phyloP scores from a whole-genome alignment of 2,888 invertebrate species.

The Sympetrum striolatum region DNA sequence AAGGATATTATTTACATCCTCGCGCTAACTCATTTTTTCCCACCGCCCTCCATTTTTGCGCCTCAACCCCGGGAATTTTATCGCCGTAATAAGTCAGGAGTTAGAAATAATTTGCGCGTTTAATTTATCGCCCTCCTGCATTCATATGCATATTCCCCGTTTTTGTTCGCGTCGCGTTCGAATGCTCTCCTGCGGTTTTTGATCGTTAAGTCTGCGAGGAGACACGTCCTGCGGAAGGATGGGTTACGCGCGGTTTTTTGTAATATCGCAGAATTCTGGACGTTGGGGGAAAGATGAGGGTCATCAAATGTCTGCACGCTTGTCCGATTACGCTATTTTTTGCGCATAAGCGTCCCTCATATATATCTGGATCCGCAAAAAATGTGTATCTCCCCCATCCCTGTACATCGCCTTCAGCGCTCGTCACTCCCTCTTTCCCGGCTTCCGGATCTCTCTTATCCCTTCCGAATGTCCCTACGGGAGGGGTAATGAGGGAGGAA shows the following conservation, averaged over 20 bases:
- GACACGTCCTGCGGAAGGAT: not conserved
- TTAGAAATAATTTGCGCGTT: slow-evolving; percentile 19
- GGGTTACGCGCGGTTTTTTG: not conserved
- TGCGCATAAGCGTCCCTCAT: not conserved
- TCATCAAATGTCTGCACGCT: not conserved
- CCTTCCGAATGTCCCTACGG: not conserved
- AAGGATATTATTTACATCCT: no score
- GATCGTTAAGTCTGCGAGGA: slow-evolving; percentile 19
- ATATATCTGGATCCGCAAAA: not conserved
- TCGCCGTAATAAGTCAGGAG: not conserved
- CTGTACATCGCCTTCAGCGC: not conserved
- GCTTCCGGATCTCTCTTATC: not conserved
- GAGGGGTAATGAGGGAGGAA: no score
- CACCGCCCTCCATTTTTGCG: not conserved
- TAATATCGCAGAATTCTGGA: slow-evolving; percentile 11
- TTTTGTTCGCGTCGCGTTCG: not conserved
- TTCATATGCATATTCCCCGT: slow-evolving; percentile 19
- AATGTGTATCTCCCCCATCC: not conserved
- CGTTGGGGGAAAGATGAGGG: not conserved
- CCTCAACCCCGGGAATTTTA: not conserved
- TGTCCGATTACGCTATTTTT: not conserved
- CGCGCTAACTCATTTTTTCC: not conserved
- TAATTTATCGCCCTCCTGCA: not conserved
- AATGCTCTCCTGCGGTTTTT: slow-evolving; percentile 20
- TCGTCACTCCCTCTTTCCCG: not conserved